Evolutionary conservation across 2,888 invertebrate species (phyloP).

Genomic region (Capitulum mitella): DNA sequence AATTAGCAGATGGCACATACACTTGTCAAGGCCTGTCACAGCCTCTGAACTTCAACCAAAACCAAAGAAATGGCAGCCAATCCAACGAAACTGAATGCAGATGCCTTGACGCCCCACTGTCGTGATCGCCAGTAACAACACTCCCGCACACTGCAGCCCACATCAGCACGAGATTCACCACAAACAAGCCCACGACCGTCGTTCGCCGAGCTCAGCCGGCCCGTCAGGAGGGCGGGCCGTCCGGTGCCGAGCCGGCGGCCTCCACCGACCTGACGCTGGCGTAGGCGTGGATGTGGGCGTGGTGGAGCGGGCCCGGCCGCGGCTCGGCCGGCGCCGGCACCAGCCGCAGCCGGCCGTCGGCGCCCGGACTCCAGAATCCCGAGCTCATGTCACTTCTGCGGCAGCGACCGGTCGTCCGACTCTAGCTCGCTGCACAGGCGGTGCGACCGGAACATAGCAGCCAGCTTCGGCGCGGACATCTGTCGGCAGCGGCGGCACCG

Average conservation of each 20-base stretch:
- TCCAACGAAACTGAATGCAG: no score
- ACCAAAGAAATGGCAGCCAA: no score
- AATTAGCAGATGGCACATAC: no score
- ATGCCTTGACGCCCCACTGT: no score
- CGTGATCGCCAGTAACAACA: no score
- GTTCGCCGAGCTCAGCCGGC: neutral
- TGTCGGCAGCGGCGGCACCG: neutral
- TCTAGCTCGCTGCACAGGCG: neutral
- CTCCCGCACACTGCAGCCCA: neutral
- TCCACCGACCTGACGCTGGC: neutral
- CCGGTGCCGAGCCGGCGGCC: neutral
- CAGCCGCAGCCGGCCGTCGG: neutral
- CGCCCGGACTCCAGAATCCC: neutral
- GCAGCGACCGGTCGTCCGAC: neutral
- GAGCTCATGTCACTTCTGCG: slow-evolving; percentile 5
- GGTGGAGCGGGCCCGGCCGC: neutral
- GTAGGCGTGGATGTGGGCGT: slow-evolving; percentile 2
- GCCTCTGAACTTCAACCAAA: no score
- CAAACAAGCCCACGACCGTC: neutral
- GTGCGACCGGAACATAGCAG: neutral
- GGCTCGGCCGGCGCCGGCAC: neutral
- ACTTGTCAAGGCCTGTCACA: no score
- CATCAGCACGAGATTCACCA: neutral
- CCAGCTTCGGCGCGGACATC: neutral
- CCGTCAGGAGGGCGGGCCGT: neutral